Evolutionary conservation across 1,140 invertebrate genomes (phyloP), one percentile per base, ranked within the genome.

Genomic region (Calephelis nemesis): DNA sequence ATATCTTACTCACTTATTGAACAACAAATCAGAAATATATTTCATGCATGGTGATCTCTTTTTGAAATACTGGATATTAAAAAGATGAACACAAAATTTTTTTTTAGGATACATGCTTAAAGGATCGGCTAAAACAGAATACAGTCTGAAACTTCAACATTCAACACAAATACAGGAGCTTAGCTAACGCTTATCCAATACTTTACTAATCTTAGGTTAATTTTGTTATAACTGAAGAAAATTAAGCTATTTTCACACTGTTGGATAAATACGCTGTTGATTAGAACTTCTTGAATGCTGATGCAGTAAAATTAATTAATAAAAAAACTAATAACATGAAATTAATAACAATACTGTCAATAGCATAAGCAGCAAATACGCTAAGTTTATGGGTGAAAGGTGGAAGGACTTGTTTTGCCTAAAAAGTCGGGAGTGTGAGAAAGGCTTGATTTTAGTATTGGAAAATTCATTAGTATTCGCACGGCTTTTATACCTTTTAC

Each of bases 131-230:
- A 30, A 54, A 54, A 45, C 4, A 54, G 9, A 1, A 15, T 15
- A 9, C 50, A 54, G 39, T 45, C 30, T 19, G 0, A 45, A 47
- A 49, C 11, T 54, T 54, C 10, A 40, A 39, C 0, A 72, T 67
- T 75, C 69, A 69, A 63, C 70, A 68, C 67, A 65, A 30, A 73
- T 47, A 74, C 69, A 76, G 66, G 65, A 67, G 74, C 76, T 81
- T 79, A 62, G 69, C 64, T 83, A 83, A 83, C 72, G 81, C 81
- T 83, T 82, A 63, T 70, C 73, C 71, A 72, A 78, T 73, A 68
- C 69, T 68, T 71, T 45, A 63, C 48, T 58, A 58, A 58, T 30
- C 19, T 58, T 58, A 58, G 54, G 4, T 11, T 58, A 58, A 58
- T 40, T 39, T 49, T 49, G 1, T 47, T 47, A 5, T 5, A 11